Evolutionary conservation across 1,140 invertebrate genomes (phyloP).

Genomic region (Drosophila kohkoa): DNA sequence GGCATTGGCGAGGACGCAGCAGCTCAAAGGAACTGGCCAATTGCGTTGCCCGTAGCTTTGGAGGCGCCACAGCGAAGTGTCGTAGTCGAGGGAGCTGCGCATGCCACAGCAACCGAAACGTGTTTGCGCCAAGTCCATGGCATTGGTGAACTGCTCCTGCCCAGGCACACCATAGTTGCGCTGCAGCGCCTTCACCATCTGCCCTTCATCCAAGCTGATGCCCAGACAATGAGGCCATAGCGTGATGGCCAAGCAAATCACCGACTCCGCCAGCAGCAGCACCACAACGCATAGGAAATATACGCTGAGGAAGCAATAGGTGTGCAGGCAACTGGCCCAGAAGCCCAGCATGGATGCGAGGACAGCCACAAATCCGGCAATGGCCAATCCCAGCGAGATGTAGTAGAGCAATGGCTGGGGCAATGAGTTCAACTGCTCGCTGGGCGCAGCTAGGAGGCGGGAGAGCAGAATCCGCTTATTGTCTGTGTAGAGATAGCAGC

Average conservation of each 20-base stretch:
- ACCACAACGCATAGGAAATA: constrained; percentile 90
- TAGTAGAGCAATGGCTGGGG: constrained; percentile 91
- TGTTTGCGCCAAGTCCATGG: constrained; percentile 91
- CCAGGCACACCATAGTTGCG: constrained; percentile 91
- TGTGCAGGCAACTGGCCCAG: constrained; percentile 91
- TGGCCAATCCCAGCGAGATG: constrained; percentile 88
- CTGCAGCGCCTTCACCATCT: constrained; percentile 90
- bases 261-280: constrained; percentile 90
- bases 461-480: constrained; percentile 89
- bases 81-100: constrained; percentile 91
- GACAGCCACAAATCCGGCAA: constrained; percentile 88
- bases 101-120: constrained; percentile 94
- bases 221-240: constrained; percentile 92
- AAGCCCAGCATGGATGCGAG: constrained; percentile 90
- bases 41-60: constrained; percentile 89
- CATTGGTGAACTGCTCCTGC: constrained; percentile 90
- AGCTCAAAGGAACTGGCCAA: constrained; percentile 91
- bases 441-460: constrained; percentile 87
- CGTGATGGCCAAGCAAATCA: constrained; percentile 90
- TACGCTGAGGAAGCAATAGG: constrained; percentile 89
- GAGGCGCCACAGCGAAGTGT: constrained; percentile 92
- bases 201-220: constrained; percentile 88
- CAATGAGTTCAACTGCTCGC: constrained; percentile 85
- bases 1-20: constrained; percentile 90
- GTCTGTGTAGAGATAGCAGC: constrained; percentile 90